Evolutionary conservation across 2,113 vertebrate genomes (phyloP), one percentile per base, ranked within the genome.

Genomic region (Apus apus): DNA sequence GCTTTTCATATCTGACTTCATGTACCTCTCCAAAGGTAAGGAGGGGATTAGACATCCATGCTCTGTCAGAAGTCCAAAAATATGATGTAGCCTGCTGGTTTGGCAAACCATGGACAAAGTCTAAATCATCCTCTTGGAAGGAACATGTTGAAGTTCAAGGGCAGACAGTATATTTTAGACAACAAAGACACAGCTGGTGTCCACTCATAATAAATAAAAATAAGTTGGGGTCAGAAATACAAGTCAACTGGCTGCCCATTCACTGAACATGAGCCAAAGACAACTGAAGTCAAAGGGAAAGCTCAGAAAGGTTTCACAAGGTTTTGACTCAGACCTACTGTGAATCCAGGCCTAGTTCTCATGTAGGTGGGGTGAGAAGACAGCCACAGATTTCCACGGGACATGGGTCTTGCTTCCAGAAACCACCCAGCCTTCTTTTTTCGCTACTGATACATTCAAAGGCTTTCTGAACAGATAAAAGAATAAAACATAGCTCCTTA

Each of bases 121-220:
- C 94, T 95, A 95, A 96, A 94, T 96, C 92, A 90, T 73, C 65
- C 16, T 90, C 46, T 92, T 96, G 80, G 76, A 97, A 87, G 76
- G 92, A 82, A 89, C 87, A 90, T 85, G 96, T 89, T 32, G 1
- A 79, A 87, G 86, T 96, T 96, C 96, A 96, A 96, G 94, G 90
- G 76, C 94, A 93, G 65, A 82, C 53, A 58, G 94, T 96, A 62
- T 94, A 96, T 93, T 96, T 90, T 78, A 90, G 83, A 94, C 94
- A 96, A 97, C 83, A 96, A 96, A 97, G 94, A 89, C 93, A 77
- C 96, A 90, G 94, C 76, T 93, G 85, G 93, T 92, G 90, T 95
- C 88, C 83, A 54, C 92, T 95, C 83, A 89, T 89, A 90, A 92
- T 94, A 94, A 96, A 97, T 92, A 96, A 95, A 95, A 96, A 96